Evolutionary conservation across 2,797 vertebrate genomes (phyloP).

Genomic region (Urosaurus nigricauda): DNA sequence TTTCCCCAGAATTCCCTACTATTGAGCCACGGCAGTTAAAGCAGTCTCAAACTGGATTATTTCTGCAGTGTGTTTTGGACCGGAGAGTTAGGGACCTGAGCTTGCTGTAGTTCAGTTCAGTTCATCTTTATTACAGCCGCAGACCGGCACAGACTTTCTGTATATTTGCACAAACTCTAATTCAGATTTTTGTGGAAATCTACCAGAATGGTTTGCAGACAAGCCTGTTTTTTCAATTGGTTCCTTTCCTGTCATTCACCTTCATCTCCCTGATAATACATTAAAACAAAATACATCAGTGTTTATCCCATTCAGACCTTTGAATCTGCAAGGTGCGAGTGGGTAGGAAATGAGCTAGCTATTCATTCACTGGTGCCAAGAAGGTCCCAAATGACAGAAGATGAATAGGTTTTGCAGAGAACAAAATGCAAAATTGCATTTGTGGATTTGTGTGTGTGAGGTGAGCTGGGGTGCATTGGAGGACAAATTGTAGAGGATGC

Average conservation of each 20-base stretch:
- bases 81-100: not conserved
- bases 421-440: conserved; percentile 10
- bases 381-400: conserved; percentile 34
- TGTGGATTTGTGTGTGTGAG: not conserved
- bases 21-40: too few species aligned
- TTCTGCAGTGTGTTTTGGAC: too few species aligned
- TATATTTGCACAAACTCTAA: too few species aligned
- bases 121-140: too few species aligned
- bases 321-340: conserved; percentile 31
- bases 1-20: too few species aligned
- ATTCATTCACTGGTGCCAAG: not conserved
- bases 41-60: too few species aligned
- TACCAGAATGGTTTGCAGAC: not conserved
- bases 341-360: conserved; percentile 18
- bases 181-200: not conserved
- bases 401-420: not conserved
- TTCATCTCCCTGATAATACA: not conserved
- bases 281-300: not conserved
- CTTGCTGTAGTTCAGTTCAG: not conserved
- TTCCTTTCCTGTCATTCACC: not conserved
- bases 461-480: too few species aligned
- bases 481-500: too few species aligned
- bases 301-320: conserved; percentile 58
- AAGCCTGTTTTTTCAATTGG: not conserved
- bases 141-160: too few species aligned